A percentile compares a stretch with the other conserved stretches of the same genome.
Evolutionary conservation across 2,888 invertebrate species (phyloP).

Genomic region (Crioceris asparagi): DNA sequence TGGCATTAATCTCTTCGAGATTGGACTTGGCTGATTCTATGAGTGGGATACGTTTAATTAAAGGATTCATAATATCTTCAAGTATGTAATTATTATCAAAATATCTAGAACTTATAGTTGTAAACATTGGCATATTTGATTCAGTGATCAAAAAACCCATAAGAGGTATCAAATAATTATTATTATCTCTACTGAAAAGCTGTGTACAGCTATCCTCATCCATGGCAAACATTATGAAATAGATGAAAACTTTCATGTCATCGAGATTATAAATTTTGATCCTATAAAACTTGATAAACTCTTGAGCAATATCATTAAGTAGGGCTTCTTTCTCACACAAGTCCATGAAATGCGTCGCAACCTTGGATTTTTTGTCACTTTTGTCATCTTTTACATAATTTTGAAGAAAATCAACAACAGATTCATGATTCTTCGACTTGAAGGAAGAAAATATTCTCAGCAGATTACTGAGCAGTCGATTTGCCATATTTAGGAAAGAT

Average conservation of each 20-base stretch:
- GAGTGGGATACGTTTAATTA: conserved; percentile 32
- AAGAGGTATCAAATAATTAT: conserved; percentile 24
- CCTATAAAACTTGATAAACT: conserved; percentile 18
- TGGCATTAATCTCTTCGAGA: background rate
- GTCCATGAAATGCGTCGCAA: conserved; percentile 22
- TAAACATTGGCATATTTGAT: conserved; percentile 39
- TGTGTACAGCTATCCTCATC: conserved; percentile 21
- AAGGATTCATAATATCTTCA: conserved; percentile 41
- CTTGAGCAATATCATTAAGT: conserved; percentile 19
- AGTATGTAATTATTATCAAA: conserved; percentile 44
- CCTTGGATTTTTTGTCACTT: conserved; percentile 6
- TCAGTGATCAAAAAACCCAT: conserved; percentile 40
- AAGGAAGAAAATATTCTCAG: conserved; percentile 17
- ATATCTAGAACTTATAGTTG: conserved; percentile 39
- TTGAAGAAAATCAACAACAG: conserved; percentile 21
- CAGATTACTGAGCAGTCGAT: conserved; percentile 19
- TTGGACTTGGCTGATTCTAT: conserved; percentile 12
- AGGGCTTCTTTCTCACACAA: conserved; percentile 26
- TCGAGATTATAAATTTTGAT: conserved; percentile 19
- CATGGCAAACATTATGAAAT: conserved; percentile 27
- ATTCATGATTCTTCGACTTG: conserved; percentile 18
- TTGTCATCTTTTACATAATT: conserved; percentile 10
- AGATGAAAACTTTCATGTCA: conserved; percentile 20
- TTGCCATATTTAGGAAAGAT: conserved; percentile 19
- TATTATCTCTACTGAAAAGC: conserved; percentile 20